Percentiles rank a stretch among this genome's conserved stretches.
phyloP scores from a whole-genome alignment of 2,797 vertebrate species.

The Cyclura pinguis region DNA sequence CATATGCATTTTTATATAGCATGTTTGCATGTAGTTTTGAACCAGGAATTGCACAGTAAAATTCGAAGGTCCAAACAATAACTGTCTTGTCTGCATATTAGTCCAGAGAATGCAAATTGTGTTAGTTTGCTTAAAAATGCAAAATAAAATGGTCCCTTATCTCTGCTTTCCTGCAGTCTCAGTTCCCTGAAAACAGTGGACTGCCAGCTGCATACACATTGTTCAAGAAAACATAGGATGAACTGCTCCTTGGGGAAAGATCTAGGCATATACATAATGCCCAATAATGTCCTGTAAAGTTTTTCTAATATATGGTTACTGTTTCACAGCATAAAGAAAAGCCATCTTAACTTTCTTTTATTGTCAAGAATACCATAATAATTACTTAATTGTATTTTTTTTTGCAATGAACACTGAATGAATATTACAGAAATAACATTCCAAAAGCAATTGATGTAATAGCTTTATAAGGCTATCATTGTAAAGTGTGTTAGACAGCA shows the following conservation, averaged over 20 bases:
- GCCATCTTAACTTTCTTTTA: background rate
- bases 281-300: background rate
- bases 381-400: background rate
- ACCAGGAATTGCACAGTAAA: background rate
- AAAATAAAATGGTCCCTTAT: background rate
- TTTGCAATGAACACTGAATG: background rate
- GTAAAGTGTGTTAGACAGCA: background rate
- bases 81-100: background rate
- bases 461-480: background rate
- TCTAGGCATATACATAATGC: background rate
- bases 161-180: background rate
- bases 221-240: background rate
- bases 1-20: background rate
- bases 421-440: background rate
- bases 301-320: background rate
- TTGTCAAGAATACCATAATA: background rate
- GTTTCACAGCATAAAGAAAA: background rate
- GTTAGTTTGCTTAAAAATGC: background rate
- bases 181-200: background rate
- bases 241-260: background rate
- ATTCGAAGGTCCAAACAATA: background rate
- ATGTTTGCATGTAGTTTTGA: background rate
- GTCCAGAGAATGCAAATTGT: background rate
- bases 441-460: background rate
- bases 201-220: background rate